Conservation (phyloP, 2,113 vertebrate genomes). For the Xenopus tropicalis region DNA sequence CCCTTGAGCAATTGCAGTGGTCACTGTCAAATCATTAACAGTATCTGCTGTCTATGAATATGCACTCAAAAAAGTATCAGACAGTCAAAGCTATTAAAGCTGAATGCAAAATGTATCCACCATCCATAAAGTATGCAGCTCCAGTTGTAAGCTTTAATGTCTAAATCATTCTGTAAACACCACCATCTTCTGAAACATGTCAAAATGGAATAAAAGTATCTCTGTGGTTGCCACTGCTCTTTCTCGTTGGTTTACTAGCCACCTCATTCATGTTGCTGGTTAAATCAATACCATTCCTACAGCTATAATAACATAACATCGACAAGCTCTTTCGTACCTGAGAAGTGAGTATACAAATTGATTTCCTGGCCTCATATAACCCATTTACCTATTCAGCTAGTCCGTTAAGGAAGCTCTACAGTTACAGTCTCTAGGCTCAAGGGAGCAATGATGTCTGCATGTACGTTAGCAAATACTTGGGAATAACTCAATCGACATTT, state of each 20-base stretch:
- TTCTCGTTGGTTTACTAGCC: conserved; percentile 70
- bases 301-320: conserved; percentile 76
- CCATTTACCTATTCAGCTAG: conserved; percentile 80
- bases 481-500: conserved; percentile 73
- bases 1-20: too few relatives aligned
- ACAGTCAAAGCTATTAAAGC: too few relatives aligned
- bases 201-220: conserved; percentile 47
- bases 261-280: conserved; percentile 69
- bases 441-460: conserved; percentile 74
- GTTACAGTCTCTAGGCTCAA: conserved; percentile 62
- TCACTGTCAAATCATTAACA: too few relatives aligned
- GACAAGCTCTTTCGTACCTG: conserved; percentile 71
- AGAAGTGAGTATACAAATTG: conserved; percentile 75
- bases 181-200: too few relatives aligned
- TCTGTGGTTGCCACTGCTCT: conserved; percentile 63
- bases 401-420: conserved; percentile 71
- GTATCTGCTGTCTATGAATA: too few relatives aligned
- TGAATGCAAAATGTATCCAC: too few relatives aligned
- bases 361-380: conserved; percentile 78
- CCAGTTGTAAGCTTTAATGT: too few relatives aligned
- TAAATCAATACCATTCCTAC: conserved; percentile 75
- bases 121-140: too few relatives aligned
- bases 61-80: too few relatives aligned
- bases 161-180: too few relatives aligned
- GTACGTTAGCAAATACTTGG: conserved; percentile 71